Conservation (phyloP, 2,797 vertebrate species). For the Coracias cyanogaster region DNA sequence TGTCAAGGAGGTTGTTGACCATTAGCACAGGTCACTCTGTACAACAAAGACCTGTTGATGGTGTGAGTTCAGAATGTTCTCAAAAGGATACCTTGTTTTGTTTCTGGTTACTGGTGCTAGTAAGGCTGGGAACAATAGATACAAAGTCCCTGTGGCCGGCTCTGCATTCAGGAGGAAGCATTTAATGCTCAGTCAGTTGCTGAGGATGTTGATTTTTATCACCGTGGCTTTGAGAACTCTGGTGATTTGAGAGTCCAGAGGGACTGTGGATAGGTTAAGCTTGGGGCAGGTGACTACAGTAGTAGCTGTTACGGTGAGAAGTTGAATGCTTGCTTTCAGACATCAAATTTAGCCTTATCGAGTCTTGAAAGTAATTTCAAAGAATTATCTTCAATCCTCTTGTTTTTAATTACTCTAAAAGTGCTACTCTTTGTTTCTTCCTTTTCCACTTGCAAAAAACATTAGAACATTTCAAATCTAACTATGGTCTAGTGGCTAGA, state of each 20-base stretch:
- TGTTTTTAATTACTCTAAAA: background rate
- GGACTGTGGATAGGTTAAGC: background rate
- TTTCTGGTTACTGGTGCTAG: background rate
- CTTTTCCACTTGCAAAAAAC: background rate
- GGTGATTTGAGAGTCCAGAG: background rate
- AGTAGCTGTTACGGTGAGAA: background rate
- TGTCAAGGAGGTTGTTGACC: background rate
- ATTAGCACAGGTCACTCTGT: background rate
- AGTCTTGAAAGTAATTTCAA: background rate
- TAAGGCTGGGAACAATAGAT: background rate
- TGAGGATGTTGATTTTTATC: background rate
- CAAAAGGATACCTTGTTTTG: background rate
- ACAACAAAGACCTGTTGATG: background rate
- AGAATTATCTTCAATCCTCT: background rate
- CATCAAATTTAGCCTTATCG: background rate
- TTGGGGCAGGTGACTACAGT: background rate
- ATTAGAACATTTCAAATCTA: background rate
- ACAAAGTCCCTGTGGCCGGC: background rate
- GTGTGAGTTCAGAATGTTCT: background rate
- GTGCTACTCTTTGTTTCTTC: background rate
- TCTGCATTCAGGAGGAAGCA: background rate
- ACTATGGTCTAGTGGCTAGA: background rate
- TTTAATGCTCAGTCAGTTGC: background rate
- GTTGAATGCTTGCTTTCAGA: background rate
- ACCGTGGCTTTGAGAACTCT: background rate